Base-by-base conservation (phyloP, 2,797 vertebrate species). In the Numenius phaeopus region DNA sequence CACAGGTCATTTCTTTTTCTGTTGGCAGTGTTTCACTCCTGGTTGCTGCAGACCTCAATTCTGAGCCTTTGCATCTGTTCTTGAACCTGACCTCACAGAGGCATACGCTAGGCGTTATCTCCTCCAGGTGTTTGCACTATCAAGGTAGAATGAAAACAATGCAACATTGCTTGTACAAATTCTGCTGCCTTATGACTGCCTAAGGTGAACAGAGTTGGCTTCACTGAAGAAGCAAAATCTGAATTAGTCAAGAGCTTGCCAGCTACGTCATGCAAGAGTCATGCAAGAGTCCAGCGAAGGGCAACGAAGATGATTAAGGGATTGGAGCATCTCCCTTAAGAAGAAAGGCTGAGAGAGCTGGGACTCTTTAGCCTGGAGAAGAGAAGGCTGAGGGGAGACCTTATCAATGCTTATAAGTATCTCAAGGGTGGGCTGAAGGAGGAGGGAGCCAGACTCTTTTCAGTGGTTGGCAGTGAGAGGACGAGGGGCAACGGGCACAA, bases 231-330 rank as follows among this genome's bases (percentile, higher is more conserved):
- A 85, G 96, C 58, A 64, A 98, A 97, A 64, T 96, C 89, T n/a
- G 95, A 96, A n/a, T 98, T 95, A 7, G 66, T 97, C 81, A 96
- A 97, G 55, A 97, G 81, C 11, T 95, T 96, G 26, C 94, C 96
- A 19, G 93, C 94, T 92, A 87, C 37, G 1, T 62, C 88, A 49
- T 49, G 46, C 22, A 97, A 37, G 34, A 37, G 34, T 37, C 34
- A 37, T 37, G 34, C 34, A 37, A 37, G 34, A 37, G 34, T 37
- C 34, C 34, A 37, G n/a, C 8, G 34, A 37, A 37, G 34, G 34
- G 34, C 34, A 37, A 37, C 34, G 34, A 37, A 37, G 34, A 37
- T 37, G 34, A 37, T 37, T 37, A 7, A 37, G 8, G 8, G 34
- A 37, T 37, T 37, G 34, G 34, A 37, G 34, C 34, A 37, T 37